Conservation (phyloP, 2,888 invertebrate species). For the Caenorhabditis doughertyi region DNA sequence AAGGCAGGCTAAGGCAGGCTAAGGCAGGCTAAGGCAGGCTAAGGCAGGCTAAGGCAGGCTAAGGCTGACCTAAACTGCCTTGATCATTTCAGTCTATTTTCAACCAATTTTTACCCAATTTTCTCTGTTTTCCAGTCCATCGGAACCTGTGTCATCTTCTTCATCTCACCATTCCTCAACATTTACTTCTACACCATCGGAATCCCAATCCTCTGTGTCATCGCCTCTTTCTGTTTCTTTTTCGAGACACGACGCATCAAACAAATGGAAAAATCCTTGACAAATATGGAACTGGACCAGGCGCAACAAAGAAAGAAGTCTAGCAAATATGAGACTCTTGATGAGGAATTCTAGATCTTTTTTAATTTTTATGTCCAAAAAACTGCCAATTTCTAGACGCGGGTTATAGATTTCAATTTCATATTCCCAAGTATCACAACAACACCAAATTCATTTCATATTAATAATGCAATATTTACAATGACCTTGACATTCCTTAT, state of each 20-base stretch:
- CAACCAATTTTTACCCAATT: too few species aligned
- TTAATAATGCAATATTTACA: constrained; percentile 10
- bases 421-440: not conserved
- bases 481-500: constrained; percentile 47
- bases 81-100: too few species aligned
- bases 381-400: too few species aligned
- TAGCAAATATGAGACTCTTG: constrained; percentile 49
- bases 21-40: too few species aligned
- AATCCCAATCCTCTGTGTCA: constrained; percentile 51
- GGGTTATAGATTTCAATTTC: constrained; percentile 1
- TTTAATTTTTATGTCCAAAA: not conserved
- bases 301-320: constrained; percentile 44
- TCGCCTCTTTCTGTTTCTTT: constrained; percentile 56
- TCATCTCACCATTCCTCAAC: constrained; percentile 60
- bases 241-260: constrained; percentile 48
- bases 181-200: constrained; percentile 62
- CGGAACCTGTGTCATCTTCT: constrained; percentile 61
- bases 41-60: too few species aligned
- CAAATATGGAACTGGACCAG: constrained; percentile 57
- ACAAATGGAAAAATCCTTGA: constrained; percentile 57
- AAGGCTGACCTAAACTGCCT: too few species aligned
- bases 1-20: too few species aligned
- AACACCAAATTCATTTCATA: not conserved
- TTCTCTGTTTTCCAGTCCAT: constrained; percentile 44
- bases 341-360: constrained; percentile 46